These are phyloP conservation scores for Pygoscelis antarcticus DNA, from an alignment of 2,113 vertebrate species.

Conservation along the genomic window DNA sequence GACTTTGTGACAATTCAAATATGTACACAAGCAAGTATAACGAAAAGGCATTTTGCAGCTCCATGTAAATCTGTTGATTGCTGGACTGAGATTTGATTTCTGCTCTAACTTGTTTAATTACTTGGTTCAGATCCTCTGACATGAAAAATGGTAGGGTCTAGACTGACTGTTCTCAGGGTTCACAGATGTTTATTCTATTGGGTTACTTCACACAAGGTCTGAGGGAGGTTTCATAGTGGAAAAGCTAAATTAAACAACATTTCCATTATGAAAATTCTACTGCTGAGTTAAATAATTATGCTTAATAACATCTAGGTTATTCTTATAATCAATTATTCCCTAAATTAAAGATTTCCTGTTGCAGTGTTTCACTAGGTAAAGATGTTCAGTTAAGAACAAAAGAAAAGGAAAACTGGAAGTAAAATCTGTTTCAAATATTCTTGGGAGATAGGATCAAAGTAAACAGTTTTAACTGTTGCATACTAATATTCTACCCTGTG, in stretches of 20 bases:
- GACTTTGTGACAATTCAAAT: not conserved
- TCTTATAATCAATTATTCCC: not conserved
- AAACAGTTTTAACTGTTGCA: not conserved
- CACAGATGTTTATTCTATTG: not conserved
- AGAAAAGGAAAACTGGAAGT: not conserved
- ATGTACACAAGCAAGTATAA: accelerated
- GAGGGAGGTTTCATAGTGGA: not conserved
- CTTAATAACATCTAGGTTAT: not conserved
- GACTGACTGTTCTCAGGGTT: not conserved
- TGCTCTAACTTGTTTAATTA: not conserved
- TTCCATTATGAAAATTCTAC: not conserved
- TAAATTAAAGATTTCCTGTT: not conserved
- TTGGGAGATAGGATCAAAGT: not conserved
- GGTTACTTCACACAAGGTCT: not conserved
- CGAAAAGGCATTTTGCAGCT: not conserved
- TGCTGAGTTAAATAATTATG: not conserved
- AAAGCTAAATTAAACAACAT: not conserved
- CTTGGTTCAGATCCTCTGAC: not conserved
- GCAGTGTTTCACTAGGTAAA: not conserved
- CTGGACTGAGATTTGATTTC: not conserved
- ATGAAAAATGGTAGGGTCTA: not conserved
- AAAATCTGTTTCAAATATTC: not conserved
- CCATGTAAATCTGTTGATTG: not conserved
- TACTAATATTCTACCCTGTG: not conserved
- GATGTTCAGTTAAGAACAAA: not conserved